Evolutionary conservation across 2,888 invertebrate genomes (phyloP).

Genomic region (Cremastobaeus sp.): DNA sequence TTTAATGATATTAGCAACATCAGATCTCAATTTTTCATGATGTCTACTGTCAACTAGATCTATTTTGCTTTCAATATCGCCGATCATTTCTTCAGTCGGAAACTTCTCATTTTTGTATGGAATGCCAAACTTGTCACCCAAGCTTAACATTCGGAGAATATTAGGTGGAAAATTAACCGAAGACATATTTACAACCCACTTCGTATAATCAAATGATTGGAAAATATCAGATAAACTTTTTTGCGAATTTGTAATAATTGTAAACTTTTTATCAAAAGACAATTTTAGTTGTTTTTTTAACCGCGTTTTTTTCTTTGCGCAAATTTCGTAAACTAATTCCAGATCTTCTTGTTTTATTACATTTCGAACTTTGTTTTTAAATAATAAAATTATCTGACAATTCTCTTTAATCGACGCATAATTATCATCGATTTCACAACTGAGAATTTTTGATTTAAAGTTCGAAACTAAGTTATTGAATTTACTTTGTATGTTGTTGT

Average conservation of each 20-base stretch:
- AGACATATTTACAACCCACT: conserved; percentile 3
- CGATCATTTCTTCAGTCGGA: conserved; percentile 3
- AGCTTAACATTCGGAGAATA: neutral
- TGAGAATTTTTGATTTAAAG: too few relatives aligned
- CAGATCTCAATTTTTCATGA: neutral
- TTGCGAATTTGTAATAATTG: neutral
- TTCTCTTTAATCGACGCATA: too few relatives aligned
- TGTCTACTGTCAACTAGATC: neutral
- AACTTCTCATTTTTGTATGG: neutral
- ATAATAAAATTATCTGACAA: too few relatives aligned
- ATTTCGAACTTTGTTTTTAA: too few relatives aligned
- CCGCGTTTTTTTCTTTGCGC: too few relatives aligned
- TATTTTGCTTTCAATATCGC: conserved; percentile 7
- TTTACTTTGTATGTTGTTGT: too few relatives aligned
- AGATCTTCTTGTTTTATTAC: too few relatives aligned
- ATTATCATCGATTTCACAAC: too few relatives aligned
- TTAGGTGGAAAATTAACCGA: neutral
- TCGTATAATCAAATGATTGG: neutral
- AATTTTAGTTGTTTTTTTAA: too few relatives aligned
- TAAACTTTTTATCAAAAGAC: neutral
- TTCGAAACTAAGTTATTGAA: too few relatives aligned
- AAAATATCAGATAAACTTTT: conserved; percentile 1
- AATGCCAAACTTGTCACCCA: conserved; percentile 3
- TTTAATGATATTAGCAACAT: conserved; percentile 8
- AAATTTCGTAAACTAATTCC: too few relatives aligned